Percentiles rank a stretch among this genome's conserved stretches.
Conservation (phyloP, 2,113 vertebrate species). For the Daboia siamensis region DNA sequence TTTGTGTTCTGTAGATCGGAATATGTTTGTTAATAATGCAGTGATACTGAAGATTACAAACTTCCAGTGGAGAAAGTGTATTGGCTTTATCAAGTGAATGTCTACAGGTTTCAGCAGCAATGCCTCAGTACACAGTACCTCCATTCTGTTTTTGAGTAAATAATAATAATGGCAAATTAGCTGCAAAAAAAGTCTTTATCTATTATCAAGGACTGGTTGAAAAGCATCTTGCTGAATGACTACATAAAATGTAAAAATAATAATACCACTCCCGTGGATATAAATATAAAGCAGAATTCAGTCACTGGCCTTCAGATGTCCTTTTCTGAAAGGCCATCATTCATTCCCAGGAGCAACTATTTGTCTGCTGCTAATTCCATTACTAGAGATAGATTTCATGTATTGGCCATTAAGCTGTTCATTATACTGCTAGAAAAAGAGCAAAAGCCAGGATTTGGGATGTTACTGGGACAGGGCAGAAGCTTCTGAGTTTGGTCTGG, state of each 20-base stretch:
- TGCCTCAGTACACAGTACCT: neutral
- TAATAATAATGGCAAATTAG: neutral
- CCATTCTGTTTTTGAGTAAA: neutral
- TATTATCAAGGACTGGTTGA: neutral
- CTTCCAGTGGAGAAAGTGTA: neutral
- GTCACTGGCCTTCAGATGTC: constrained; percentile 22
- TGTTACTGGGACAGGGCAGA: neutral
- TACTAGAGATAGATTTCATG: constrained; percentile 27
- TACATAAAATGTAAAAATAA: constrained; percentile 12
- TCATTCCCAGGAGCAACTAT: constrained; percentile 30
- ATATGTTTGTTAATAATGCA: constrained; percentile 33
- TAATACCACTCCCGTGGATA: neutral
- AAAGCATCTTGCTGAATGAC: neutral
- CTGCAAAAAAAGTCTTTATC: neutral
- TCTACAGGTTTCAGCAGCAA: neutral
- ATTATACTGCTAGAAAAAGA: constrained; percentile 22
- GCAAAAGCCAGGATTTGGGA: neutral
- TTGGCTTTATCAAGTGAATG: neutral
- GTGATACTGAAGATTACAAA: constrained; percentile 1
- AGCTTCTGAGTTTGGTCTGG: neutral
- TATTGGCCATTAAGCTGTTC: constrained; percentile 36
- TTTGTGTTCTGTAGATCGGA: constrained; percentile 26
- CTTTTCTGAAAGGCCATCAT: constrained; percentile 18
- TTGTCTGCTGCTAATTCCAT: constrained; percentile 29
- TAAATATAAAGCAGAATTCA: constrained; percentile 12